Evolutionary conservation across 2,113 vertebrate genomes (phyloP), one percentile per base, ranked within the genome.

Genomic region (Myotis yumanensis): DNA sequence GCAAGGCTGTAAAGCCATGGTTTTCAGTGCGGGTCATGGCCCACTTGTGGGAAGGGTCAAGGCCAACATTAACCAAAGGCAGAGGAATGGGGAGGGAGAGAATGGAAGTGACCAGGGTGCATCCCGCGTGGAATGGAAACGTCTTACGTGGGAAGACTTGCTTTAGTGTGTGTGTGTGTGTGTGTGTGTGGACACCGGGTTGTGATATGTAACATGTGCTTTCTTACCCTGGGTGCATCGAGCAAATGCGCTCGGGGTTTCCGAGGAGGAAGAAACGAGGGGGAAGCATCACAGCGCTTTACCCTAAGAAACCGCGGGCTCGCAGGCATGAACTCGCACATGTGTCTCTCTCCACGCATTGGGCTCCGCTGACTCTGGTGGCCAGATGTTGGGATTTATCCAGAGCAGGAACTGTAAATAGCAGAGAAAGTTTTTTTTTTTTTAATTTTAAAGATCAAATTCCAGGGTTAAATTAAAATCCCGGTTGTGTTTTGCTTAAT

Each of bases 331-430:
- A 97, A 96, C 96, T 87, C 96, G 94, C 98, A 97, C 98, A 96
- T 98, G 97, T 98, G 98, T 97, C 59, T 97, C 97, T 97, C 59
- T 97, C 97, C 64, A 15, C 90, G 96, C 94, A 86, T 85, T 97
- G 96, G 18, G 51, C 66, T 18, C 96, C 92, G 83, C 96, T 66
- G 80, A 98, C 97, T 98, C 98, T 98, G 98, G 97, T 96, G 76
- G 97, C 98, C 98, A 99, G 98, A 98, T 99, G 98, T 98, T 97
- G 93, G 96, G 88, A 64, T 95, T 93, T 94, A 95, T 98, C 96
- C 97, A 28, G 93, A 94, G 97, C 93, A 95, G 96, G 89, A 91
- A 95, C 90, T 93, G 54, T 0, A 93, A 96, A 96, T 92, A 96
- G 95, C 90, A 86, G 89, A 82, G 94, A 95, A 97, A 98, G 87